These are phyloP conservation scores for Myrmecophaga tridactyla DNA, from an alignment of 2,113 vertebrate species.

Conservation along the genomic window DNA sequence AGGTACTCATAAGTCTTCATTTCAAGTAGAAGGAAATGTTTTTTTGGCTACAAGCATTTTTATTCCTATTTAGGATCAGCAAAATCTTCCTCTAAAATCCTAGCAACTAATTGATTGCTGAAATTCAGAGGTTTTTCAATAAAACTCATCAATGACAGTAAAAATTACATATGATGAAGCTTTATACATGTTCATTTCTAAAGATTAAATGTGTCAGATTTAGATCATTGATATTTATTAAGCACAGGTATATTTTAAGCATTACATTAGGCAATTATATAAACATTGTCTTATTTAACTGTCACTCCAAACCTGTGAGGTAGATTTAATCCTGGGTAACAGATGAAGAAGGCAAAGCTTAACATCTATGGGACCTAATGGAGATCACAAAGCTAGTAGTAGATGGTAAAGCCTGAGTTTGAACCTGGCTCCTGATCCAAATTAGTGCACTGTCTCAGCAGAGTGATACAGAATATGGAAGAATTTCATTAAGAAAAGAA, in stretches of 20 bases:
- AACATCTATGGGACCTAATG: not conserved
- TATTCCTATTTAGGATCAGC: not conserved
- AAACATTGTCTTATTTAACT: slow-evolving; percentile 9
- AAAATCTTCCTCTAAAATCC: slow-evolving; percentile 11
- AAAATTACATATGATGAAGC: not conserved
- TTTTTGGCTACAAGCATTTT: slow-evolving; percentile 45
- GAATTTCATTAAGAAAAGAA: not conserved
- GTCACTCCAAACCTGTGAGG: not conserved
- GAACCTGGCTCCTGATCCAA: not conserved
- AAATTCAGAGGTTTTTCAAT: not conserved
- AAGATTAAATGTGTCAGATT: not conserved
- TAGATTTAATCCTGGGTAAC: not conserved
- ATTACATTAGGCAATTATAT: not conserved
- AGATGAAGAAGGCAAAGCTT: slow-evolving; percentile 18
- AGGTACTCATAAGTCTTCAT: not conserved
- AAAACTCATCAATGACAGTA: not conserved
- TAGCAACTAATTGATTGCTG: slow-evolving; percentile 31
- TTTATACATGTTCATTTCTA: not conserved
- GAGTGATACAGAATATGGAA: not conserved
- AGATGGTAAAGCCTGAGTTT: not conserved
- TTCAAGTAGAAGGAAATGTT: slow-evolving; percentile 50
- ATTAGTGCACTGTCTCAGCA: not conserved
- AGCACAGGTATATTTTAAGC: not conserved
- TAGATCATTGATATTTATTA: not conserved
- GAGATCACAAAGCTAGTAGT: not conserved